A percentile compares a stretch with the other conserved stretches of the same genome.
Evolutionary conservation across 2,888 invertebrate species (phyloP).

Genomic region (Campoletis raptor): DNA sequence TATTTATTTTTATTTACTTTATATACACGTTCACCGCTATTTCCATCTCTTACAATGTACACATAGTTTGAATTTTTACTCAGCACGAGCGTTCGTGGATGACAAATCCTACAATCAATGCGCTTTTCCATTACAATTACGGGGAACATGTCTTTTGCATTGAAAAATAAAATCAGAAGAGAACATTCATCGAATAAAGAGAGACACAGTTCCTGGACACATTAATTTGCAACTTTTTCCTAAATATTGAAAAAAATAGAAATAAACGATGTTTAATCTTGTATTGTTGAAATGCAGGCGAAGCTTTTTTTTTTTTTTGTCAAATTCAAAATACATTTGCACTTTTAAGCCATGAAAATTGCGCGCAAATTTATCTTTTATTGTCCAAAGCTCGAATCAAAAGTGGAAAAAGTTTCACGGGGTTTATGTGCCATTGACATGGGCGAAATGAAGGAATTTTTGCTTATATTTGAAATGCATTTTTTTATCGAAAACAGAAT

Average conservation of each 20-base stretch:
- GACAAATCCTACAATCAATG: neutral
- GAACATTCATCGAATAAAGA: neutral
- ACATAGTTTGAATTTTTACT: neutral
- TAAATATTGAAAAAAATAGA: no score
- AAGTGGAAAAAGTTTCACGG: no score
- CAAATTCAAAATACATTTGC: neutral
- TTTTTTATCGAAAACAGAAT: no score
- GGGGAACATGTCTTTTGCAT: neutral
- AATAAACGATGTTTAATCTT: neutral
- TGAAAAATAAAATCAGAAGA: neutral
- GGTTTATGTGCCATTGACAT: no score
- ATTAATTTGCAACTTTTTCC: neutral
- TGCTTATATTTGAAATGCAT: no score
- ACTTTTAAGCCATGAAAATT: neutral
- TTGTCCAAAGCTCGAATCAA: no score
- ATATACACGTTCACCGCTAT: constrained; percentile 13
- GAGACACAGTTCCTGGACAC: neutral
- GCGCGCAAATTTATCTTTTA: no score
- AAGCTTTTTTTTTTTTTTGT: neutral
- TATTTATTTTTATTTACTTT: constrained; percentile 22
- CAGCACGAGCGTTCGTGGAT: neutral
- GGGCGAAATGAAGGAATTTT: no score
- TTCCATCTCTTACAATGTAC: neutral
- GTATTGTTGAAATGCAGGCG: neutral
- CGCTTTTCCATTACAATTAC: neutral